Base-by-base conservation (phyloP, 1,140 invertebrate genomes). In the Rhyacophila brunnea region DNA sequence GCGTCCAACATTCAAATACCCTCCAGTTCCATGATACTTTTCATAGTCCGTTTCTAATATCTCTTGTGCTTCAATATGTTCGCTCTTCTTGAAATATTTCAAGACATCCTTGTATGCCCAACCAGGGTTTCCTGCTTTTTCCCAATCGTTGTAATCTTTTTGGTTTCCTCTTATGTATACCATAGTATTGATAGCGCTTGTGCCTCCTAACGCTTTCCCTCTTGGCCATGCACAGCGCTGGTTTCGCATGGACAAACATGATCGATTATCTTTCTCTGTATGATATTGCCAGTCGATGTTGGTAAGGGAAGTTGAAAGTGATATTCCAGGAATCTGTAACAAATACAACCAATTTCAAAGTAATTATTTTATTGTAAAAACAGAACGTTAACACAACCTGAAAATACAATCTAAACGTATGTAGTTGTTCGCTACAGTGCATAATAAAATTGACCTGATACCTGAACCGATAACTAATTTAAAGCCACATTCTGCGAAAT, bases 71-170 rank as follows among this genome's bases (percentile, higher is more conserved):
- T 28, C 23, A 3, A 46, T 17, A 20, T 20, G 14, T 71, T 80
- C 77, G 18, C 74, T 74, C 69, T 79, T 80, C 42, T 68, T 68
- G 48, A 78, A 80, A 62, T 76, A 80, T 1, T 70, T 68, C 15
- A 80, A 55, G 0, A 80, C 70, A 7, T 74, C 70, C 23, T 78
- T 60, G 58, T 74, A 79, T 19, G 70, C 71, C 79, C 78, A 80
- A 10, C 74, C 75, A 14, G 66, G 62, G 50, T 78, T 72, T 18
- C 76, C 68, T 36, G 48, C 62, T 1, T 62, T 53, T 45, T 66
- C 70, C 74, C 90, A 92, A 23, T 78, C 66, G 67, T 92, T 84
- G 65, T 87, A 92, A 68, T 91, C 89, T 15, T 70, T 55, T 19
- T 66, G 66, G 46, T 73, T 85, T 2, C 86, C 87, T 62, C 86